These are phyloP conservation scores for Maniola jurtina DNA, from an alignment of 1,140 invertebrate genomes.

Conservation along the genomic window DNA sequence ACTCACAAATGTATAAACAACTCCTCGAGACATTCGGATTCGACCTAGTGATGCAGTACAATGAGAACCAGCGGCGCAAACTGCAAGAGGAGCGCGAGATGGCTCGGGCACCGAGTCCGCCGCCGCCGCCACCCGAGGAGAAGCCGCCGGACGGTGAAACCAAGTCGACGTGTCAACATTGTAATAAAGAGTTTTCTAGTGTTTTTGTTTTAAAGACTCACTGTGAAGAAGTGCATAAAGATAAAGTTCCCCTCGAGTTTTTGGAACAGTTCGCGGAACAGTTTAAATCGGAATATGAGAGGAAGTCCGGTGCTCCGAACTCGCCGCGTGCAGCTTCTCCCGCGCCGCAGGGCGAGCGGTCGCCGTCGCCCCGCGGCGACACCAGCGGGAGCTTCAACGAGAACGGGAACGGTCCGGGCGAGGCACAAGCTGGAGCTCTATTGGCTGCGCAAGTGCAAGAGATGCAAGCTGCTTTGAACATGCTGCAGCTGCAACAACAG, in stretches of 20 bases:
- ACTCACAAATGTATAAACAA: slow-evolving; percentile 94
- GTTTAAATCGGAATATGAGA: slow-evolving; percentile 92
- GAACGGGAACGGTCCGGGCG: slow-evolving; percentile 81
- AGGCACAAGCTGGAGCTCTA: slow-evolving; percentile 76
- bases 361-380: slow-evolving; percentile 80
- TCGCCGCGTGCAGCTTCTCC: slow-evolving; percentile 81
- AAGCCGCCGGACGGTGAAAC: slow-evolving; percentile 81
- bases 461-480: slow-evolving; percentile 91
- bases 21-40: slow-evolving; percentile 95
- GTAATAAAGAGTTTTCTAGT: slow-evolving; percentile 96
- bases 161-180: slow-evolving; percentile 92
- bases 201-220: slow-evolving; percentile 97
- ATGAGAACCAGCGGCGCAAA: slow-evolving; percentile 92
- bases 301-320: slow-evolving; percentile 86
- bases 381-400: slow-evolving; percentile 69
- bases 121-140: slow-evolving; percentile 80
- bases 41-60: slow-evolving; percentile 97
- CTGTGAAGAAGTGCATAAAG: slow-evolving; percentile 96
- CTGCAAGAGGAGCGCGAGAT: slow-evolving; percentile 76
- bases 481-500: slow-evolving; percentile 93
- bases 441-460: slow-evolving; percentile 90
- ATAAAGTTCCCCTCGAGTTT: slow-evolving; percentile 92
- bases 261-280: slow-evolving; percentile 95
- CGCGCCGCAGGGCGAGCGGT: slow-evolving; percentile 68
- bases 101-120: slow-evolving; percentile 79